Evolutionary conservation across 2,797 vertebrate genomes (phyloP).

Genomic region (Enteromius mattozi): DNA sequence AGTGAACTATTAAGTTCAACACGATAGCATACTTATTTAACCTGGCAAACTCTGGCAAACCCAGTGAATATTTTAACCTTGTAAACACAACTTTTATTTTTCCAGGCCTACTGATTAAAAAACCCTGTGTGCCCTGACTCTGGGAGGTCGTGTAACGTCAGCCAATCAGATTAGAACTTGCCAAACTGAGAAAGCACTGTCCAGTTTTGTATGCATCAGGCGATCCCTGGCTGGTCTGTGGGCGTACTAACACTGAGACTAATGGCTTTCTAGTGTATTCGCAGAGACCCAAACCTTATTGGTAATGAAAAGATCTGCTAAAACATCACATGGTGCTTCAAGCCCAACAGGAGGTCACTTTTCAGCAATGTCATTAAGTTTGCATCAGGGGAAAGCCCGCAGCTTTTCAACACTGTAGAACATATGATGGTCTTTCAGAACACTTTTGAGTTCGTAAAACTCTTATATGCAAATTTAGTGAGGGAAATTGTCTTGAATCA

Average conservation of each 20-base stretch:
- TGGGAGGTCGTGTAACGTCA: background rate
- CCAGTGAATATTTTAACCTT: background rate
- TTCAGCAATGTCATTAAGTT: constrained; percentile 11
- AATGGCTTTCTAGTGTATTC: constrained; percentile 29
- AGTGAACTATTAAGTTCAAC: background rate
- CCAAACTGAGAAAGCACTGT: background rate
- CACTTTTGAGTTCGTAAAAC: background rate
- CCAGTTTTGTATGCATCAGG: constrained; percentile 13
- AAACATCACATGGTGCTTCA: constrained; percentile 28
- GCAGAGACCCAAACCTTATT: constrained; percentile 5
- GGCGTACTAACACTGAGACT: background rate
- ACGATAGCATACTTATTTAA: background rate
- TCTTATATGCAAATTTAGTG: background rate
- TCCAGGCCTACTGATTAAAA: background rate
- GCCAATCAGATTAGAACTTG: constrained; percentile 17
- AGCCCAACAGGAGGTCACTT: constrained; percentile 17
- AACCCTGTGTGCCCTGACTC: background rate
- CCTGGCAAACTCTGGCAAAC: constrained; percentile 3
- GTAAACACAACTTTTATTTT: background rate
- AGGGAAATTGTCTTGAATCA: constrained; percentile 2
- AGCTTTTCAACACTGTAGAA: constrained; percentile 11
- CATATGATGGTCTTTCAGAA: background rate
- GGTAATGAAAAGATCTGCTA: constrained; percentile 25
- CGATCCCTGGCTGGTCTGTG: background rate
- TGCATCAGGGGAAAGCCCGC: background rate